These are phyloP conservation scores for Pristionchus exspectatus DNA, from an alignment of 2,888 invertebrate genomes.

Conservation along the genomic window DNA sequence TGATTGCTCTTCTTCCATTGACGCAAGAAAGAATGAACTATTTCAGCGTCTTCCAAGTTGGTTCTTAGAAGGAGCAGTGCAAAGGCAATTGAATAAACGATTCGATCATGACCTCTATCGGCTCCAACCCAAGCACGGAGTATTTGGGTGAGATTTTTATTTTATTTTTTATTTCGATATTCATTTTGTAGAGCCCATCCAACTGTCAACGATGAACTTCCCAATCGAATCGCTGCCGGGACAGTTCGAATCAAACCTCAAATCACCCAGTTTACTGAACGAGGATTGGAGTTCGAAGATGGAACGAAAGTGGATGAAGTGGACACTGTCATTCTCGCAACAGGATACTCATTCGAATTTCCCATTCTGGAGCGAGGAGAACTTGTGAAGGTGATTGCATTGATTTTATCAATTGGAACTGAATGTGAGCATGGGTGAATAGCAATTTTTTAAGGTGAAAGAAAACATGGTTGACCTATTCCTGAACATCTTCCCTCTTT, in stretches of 20 bases:
- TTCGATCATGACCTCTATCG: slow-evolving; percentile 79
- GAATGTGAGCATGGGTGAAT: too few species aligned
- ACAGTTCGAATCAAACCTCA: slow-evolving; percentile 67
- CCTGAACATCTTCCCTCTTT: slow-evolving; percentile 80
- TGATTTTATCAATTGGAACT: too few species aligned
- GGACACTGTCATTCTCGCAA: slow-evolving; percentile 78
- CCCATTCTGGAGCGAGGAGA: slow-evolving; percentile 77
- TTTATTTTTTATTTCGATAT: not conserved
- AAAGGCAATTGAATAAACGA: slow-evolving; percentile 55
- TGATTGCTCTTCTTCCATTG: not conserved
- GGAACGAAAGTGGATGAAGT: slow-evolving; percentile 66
- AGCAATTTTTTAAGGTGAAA: not conserved
- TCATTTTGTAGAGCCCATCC: slow-evolving; percentile 69
- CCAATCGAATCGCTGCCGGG: slow-evolving; percentile 80
- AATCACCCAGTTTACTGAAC: slow-evolving; percentile 69
- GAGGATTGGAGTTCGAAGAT: slow-evolving; percentile 69
- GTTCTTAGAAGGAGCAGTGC: not conserved
- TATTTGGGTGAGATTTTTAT: slow-evolving; percentile 58
- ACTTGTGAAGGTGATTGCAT: slow-evolving; percentile 65
- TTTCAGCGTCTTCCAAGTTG: slow-evolving; percentile 5
- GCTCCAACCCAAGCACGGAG: slow-evolving; percentile 79
- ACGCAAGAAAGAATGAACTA: not conserved
- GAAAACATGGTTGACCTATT: slow-evolving; percentile 77
- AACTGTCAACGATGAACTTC: slow-evolving; percentile 81
- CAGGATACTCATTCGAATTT: slow-evolving; percentile 80